A percentile compares a stretch with the other conserved stretches of the same genome.
Evolutionary conservation across 1,140 invertebrate species (phyloP).

Genomic region (Probaryconus sp.): DNA sequence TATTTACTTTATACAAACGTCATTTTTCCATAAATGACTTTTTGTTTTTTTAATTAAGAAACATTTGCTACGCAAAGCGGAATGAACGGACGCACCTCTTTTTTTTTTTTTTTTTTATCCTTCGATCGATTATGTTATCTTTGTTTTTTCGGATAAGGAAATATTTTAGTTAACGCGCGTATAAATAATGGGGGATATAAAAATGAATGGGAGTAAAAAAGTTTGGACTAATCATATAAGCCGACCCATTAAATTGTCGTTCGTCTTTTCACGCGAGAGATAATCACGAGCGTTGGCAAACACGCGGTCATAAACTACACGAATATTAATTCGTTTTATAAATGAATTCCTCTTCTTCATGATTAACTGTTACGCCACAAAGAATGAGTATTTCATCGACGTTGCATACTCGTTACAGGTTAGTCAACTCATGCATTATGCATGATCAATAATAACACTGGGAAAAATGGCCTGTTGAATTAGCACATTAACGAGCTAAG

Average conservation of each 20-base stretch:
- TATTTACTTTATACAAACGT: too few species aligned
- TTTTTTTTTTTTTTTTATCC: too few species aligned
- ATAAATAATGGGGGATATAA: too few species aligned
- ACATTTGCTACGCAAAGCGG: too few species aligned
- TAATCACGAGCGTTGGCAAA: neutral
- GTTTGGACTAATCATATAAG: neutral
- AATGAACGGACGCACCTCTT: too few species aligned
- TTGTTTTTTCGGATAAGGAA: too few species aligned
- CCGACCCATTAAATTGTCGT: neutral
- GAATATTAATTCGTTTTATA: conserved; percentile 27
- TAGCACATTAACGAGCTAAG: conserved; percentile 46
- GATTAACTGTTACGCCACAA: conserved; percentile 53
- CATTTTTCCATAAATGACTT: too few species aligned
- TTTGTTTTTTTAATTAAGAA: too few species aligned
- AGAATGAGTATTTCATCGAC: conserved; percentile 52
- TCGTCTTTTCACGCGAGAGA: neutral
- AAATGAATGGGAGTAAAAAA: too few species aligned
- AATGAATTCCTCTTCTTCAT: conserved; percentile 48
- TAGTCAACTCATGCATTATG: conserved; percentile 55
- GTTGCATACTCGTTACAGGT: conserved; percentile 46
- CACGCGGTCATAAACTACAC: neutral
- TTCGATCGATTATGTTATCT: too few species aligned
- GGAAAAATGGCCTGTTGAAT: conserved; percentile 51
- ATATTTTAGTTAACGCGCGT: too few species aligned
- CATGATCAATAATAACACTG: conserved; percentile 49